Evolutionary conservation across 2,113 vertebrate species (phyloP), one percentile per base, ranked within the genome.

Genomic region (Nymphicus hollandicus): DNA sequence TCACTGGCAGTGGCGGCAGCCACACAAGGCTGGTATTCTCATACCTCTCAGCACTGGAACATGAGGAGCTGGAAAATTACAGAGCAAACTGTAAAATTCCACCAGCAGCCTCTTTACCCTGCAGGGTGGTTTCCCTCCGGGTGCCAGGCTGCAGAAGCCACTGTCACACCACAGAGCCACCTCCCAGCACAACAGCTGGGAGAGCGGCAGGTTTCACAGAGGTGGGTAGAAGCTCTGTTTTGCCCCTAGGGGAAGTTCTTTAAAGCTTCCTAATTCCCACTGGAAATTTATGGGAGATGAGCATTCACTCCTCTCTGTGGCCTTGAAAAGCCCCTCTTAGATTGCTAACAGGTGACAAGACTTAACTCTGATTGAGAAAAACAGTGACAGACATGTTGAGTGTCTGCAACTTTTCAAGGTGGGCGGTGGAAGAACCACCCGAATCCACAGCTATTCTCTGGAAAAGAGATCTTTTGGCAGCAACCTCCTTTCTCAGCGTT

Each of bases 61-160:
- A 71, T 9, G 43, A 95, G 91, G 68, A 90, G 81, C 94, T 94
- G 96, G 97, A 97, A 97, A 97, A 97, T 88, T 82, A 97, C 97
- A 95, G 93, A 74, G 69, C 49, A 43, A 80, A 61, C 41, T 52
- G 97, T 96, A 94, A 95, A 97, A 95, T 97, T 97, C 97, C 97
- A 89, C 49, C 78, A 2, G 58, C 84, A 64, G 77, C 85, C 79
- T 55, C 55, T 72, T 47, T 31, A 41, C 81, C 79, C 60, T 2
- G 24, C 25, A 17, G 66, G 81, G 35, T 92, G 85, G 44, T 92
- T 95, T 72, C 83, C 78, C 60, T 71, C 9, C 14, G 0, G 35
- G 53, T 58, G 91, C 70, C 81, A 27, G 72, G 87, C 55, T 33
- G 63, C 52, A 91, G 70, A 64, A 93, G 89, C 17, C 39, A 2